Base-by-base conservation (phyloP, 2,797 vertebrate genomes). In the Craterocephalus amniculus region DNA sequence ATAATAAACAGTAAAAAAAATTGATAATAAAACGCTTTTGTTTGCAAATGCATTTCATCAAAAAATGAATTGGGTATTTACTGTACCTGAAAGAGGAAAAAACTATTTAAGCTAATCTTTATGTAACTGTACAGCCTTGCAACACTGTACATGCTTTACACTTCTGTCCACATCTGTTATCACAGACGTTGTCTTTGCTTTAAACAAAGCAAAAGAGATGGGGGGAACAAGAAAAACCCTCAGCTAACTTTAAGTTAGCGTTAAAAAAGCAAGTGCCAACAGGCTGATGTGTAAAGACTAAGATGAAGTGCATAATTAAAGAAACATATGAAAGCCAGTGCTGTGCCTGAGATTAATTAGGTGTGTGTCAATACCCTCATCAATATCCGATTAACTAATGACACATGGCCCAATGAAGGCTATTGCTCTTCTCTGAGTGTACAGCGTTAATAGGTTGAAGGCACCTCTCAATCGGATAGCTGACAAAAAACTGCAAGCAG, bases 311-410 rank as follows among this genome's bases (percentile, higher is more conserved):
- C 95, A 95, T 97, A 96, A 99, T 98, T 98, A 99, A 97, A 95
- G 95, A 96, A 97, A 97, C 95, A 94, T 96, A 98, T 97, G 96
- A 98, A 97, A 96, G 95, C 95, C 92, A 88, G 94, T 88, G 61
- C 92, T 87, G 93, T 95, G 93, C 93, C 94, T 88, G 94, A 96
- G 96, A 99, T 99, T 98, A 99, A 99, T 99, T 98, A 99, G 95
- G 94, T 91, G 93, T 31, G 80, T 96, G 96, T 97, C 97, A 95
- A 99, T 99, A 97, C 93, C 94, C 95, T 97, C 96, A 98, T 99
- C 97, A 98, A 99, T 99, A 97, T 96, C 96, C 96, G 97, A 99
- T 99, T 99, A 98, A 97, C 97, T 96, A 98, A 98, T 97, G 98
- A 99, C 97, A 98, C 95, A 98, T 96, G 95, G 95, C 95, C 95